Base-by-base conservation (phyloP, 2,797 vertebrate genomes). In the Hapalemur alaotrensis region DNA sequence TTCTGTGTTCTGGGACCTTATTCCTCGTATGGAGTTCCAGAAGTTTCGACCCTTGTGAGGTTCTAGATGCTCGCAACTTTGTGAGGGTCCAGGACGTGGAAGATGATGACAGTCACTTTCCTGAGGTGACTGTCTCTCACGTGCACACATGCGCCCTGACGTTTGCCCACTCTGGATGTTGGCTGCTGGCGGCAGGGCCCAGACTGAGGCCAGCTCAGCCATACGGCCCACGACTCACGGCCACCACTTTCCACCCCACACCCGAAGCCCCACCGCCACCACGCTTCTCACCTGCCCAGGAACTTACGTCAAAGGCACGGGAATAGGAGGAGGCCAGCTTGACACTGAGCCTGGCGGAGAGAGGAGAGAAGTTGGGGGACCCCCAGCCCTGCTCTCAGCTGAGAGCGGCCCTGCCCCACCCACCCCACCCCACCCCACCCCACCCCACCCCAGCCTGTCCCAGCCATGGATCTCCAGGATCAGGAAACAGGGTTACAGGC, bases 261-360 rank as follows among this genome's bases (percentile, higher is more conserved):
- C 38, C 15, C 14, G 8, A 28, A 91, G 79, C 28, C n/a, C 32
- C 25, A 5, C 25, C 30, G 7, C 61, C 0, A 0, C 38, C 73
- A 70, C n/a, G 79, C 75, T 48, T 41, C 63, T 70, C 59, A 18
- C 54, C 57, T n/a, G 57, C 59, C 22, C 4, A 0, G 3, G 61
- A 23, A 99, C 98, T 98, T 98, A 99, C 98, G 0, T 96, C 84
- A 50, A 96, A 59, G 30, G 87, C 0, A 0, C 86, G 41, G 0
- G 98, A 43, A 3, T 82, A 52, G 2, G 38, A 43, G 5, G 98
- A 98, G 0, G 15, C 54, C 92, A 94, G 65, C 12, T 97, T 96
- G 84, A 97, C 57, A 6, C 14, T 93, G 67, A 98, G 69, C 28
- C 99, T 99, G 57, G 57, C 5, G 65, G 83, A 95, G 59, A 97